These are phyloP conservation scores for Eupithecia abbreviata DNA, from an alignment of 2,888 invertebrate species.

Conservation along the genomic window DNA sequence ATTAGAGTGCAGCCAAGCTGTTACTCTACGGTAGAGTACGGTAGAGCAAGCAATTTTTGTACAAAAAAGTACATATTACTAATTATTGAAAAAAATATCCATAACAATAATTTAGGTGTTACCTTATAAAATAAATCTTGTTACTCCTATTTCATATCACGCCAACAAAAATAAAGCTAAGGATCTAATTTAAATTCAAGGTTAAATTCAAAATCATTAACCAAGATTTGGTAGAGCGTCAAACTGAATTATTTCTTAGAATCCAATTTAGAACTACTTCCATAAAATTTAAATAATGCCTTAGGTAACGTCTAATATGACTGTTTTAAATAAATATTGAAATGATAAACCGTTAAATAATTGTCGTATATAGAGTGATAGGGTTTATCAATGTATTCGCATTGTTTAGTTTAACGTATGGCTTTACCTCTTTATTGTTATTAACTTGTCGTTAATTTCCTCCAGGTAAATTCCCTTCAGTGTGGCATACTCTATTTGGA, in stretches of 20 bases:
- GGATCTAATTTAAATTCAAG: conserved; percentile 46
- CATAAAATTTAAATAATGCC: conserved; percentile 46
- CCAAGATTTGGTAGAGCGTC: conserved; percentile 45
- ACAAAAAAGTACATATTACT: too few relatives aligned
- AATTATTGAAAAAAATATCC: not conserved
- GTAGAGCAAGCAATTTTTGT: too few relatives aligned
- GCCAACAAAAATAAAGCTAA: conserved; percentile 43
- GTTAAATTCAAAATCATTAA: conserved; percentile 45
- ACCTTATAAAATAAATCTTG: conserved; percentile 5
- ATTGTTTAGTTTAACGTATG: not conserved
- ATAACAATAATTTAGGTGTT: not conserved
- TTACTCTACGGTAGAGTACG: not conserved
- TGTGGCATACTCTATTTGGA: conserved; percentile 16
- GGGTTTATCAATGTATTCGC: not conserved
- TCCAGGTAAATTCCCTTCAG: conserved; percentile 15
- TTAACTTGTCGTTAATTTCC: not conserved
- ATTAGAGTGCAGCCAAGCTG: not conserved
- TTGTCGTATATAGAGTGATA: not conserved
- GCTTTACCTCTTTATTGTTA: conserved; percentile 6
- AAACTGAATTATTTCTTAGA: conserved; percentile 42
- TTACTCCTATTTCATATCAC: conserved; percentile 17
- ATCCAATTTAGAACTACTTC: conserved; percentile 46
- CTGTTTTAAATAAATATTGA: conserved; percentile 27
- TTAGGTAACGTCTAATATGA: conserved; percentile 32
- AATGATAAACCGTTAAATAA: conserved; percentile 13